A percentile compares a stretch with the other conserved stretches of the same genome.
Evolutionary conservation across 2,888 invertebrate genomes (phyloP).

Genomic region (Marasmarcha lunaedactyla): DNA sequence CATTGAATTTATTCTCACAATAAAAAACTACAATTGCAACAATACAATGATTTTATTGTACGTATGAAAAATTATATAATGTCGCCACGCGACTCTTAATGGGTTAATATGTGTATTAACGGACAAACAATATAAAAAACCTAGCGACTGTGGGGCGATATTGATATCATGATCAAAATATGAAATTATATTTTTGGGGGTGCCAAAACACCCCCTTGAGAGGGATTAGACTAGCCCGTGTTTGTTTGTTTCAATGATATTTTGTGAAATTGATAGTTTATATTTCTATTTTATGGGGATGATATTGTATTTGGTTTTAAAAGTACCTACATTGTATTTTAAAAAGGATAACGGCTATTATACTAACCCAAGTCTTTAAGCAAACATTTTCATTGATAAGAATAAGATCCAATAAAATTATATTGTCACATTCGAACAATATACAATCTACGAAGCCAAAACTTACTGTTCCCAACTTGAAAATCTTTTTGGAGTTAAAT

Average conservation of each 20-base stretch:
- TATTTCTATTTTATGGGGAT: too few species aligned
- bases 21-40: conserved; percentile 21
- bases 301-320: too few species aligned
- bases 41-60: conserved; percentile 42
- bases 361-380: too few species aligned
- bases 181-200: conserved; percentile 56
- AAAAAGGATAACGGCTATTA: too few species aligned
- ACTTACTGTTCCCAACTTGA: too few species aligned
- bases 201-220: conserved; percentile 29
- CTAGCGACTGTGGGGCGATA: conserved; percentile 35
- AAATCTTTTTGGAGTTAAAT: too few species aligned
- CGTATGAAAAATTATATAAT: conserved; percentile 53
- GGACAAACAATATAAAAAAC: conserved; percentile 36
- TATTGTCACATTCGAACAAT: too few species aligned
- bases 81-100: conserved; percentile 60
- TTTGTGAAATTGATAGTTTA: conserved; percentile 37
- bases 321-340: too few species aligned
- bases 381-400: too few species aligned
- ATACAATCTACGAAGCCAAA: too few species aligned
- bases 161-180: conserved; percentile 70
- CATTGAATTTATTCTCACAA: conserved; percentile 16
- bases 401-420: too few species aligned
- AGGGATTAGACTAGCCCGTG: conserved; percentile 29
- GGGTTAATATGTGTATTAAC: conserved; percentile 66
- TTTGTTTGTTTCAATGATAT: conserved; percentile 45